These are phyloP conservation scores for Vulpes ferrilata DNA, from an alignment of 2,113 vertebrate species.

Conservation along the genomic window DNA sequence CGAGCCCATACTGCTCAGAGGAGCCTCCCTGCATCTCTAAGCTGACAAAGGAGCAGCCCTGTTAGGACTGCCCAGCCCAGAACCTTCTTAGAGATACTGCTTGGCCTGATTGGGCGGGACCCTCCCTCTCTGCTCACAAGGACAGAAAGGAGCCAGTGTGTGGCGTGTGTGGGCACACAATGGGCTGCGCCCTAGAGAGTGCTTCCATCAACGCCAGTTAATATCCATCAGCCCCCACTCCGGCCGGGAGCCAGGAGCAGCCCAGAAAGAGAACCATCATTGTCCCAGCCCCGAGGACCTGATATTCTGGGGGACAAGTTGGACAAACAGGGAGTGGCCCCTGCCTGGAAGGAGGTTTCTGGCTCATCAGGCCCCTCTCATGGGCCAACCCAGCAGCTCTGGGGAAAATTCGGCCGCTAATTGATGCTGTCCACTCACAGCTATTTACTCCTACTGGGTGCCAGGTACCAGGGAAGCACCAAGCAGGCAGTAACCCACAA, in stretches of 20 bases:
- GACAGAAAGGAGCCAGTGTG: conserved; percentile 74
- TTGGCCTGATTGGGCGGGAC: background rate
- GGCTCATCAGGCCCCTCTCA: background rate
- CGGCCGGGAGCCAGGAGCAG: conserved; percentile 22
- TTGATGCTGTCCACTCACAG: fast-evolving
- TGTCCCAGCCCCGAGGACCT: background rate
- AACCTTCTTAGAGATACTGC: background rate
- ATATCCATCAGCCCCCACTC: background rate
- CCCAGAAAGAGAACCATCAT: background rate
- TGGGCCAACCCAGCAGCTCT: background rate
- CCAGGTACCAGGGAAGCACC: background rate
- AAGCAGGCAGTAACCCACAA: fast-evolving
- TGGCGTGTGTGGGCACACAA: background rate
- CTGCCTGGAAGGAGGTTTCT: background rate
- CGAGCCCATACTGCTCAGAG: background rate
- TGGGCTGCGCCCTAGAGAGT: background rate
- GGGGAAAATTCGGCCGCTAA: background rate
- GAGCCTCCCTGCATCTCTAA: background rate
- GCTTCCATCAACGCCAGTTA: background rate
- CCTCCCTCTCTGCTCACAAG: background rate
- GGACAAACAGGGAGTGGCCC: background rate
- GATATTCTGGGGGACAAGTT: background rate
- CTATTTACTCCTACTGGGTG: background rate
- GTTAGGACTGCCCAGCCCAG: background rate
- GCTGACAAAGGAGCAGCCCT: background rate